Conservation (phyloP, 2,113 vertebrate genomes). For the Piprites chloris region DNA sequence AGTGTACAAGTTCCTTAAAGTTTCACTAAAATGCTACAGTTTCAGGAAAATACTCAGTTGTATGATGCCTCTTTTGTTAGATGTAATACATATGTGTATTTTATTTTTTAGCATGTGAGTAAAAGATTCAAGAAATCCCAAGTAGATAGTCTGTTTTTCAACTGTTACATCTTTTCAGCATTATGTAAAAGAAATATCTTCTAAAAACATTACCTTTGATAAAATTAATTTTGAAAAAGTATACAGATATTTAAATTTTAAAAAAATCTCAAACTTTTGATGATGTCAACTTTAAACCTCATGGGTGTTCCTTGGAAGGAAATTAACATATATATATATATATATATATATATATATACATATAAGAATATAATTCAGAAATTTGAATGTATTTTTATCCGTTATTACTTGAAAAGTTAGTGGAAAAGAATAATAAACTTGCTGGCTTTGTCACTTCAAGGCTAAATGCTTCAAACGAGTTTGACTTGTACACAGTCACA, state of each 20-base stretch:
- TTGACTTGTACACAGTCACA: not conserved
- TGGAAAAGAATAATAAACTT: not conserved
- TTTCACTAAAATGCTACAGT: not conserved
- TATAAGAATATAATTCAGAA: not conserved
- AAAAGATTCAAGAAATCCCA: not conserved
- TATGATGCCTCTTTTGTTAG: not conserved
- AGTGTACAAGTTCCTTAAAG: not conserved
- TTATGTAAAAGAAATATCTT: not conserved
- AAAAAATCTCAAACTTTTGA: not conserved
- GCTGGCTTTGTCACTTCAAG: not conserved
- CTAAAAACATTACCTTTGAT: not conserved
- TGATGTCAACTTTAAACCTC: not conserved
- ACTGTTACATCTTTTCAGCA: not conserved
- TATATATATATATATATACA: not conserved
- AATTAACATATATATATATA: not conserved
- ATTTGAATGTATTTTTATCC: not conserved
- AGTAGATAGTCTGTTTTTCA: not conserved
- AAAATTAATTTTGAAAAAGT: not conserved
- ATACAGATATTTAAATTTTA: not conserved
- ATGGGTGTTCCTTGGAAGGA: not conserved
- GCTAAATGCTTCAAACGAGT: not conserved
- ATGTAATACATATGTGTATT: not conserved
- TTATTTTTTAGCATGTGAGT: rapidly evolving
- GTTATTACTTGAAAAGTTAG: not conserved
- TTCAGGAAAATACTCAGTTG: not conserved